Percentiles rank a stretch among this genome's conserved stretches.
phyloP scores from a whole-genome alignment of 1,140 invertebrate species.

The Melanaphis sacchari region DNA sequence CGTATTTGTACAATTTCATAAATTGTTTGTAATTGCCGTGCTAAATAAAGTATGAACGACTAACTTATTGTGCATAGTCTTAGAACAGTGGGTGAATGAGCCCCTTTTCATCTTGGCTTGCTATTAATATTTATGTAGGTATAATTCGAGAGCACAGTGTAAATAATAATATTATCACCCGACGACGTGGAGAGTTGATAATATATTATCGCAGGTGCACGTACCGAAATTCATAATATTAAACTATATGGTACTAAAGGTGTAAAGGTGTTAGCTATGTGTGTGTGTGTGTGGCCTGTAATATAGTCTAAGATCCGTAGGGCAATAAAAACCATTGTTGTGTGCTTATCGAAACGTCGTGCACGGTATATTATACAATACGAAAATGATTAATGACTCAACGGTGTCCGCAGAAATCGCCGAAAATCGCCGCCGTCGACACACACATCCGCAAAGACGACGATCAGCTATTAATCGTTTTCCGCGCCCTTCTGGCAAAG shows the following conservation, averaged over 20 bases:
- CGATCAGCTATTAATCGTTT: conserved; percentile 24
- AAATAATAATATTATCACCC: not conserved
- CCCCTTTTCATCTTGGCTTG: not conserved
- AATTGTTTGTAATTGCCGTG: not conserved
- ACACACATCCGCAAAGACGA: not conserved
- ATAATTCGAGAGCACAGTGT: not conserved
- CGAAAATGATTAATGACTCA: not conserved
- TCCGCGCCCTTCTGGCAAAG: not conserved
- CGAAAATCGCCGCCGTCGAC: not conserved
- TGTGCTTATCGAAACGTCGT: not conserved
- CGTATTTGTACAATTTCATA: not conserved
- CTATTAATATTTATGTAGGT: not conserved
- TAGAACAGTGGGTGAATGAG: not conserved
- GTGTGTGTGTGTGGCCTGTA: not conserved
- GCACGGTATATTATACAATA: not conserved
- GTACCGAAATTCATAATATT: not conserved
- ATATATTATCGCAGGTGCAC: not conserved
- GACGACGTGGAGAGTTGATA: not conserved
- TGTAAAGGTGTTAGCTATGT: not conserved
- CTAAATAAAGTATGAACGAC: not conserved
- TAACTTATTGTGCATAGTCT: not conserved
- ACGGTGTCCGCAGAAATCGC: not conserved
- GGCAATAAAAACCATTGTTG: conserved; percentile 8
- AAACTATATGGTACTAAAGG: not conserved
- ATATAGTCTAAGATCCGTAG: not conserved